A percentile compares a stretch with the other conserved stretches of the same genome.
These are phyloP conservation scores for Talpa occidentalis DNA, from an alignment of 2,113 vertebrate species.

Conservation along the genomic window DNA sequence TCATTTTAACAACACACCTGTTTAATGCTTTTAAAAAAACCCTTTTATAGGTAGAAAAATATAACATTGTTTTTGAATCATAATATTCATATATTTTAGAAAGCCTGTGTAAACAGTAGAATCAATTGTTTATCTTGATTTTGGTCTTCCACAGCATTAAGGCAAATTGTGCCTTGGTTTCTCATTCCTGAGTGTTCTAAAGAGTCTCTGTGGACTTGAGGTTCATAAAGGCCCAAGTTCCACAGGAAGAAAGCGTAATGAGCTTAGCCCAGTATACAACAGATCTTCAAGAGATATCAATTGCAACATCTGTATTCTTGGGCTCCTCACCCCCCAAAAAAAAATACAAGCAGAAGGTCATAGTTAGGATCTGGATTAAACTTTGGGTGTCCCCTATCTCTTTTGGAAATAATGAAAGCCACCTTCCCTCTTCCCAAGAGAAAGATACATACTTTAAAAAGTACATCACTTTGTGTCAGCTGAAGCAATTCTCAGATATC, in stretches of 20 bases:
- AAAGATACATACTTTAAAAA: background rate
- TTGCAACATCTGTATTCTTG: background rate
- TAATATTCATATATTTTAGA: background rate
- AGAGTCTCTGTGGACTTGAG: background rate
- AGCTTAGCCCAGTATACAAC: background rate
- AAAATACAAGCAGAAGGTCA: background rate
- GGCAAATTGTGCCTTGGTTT: background rate
- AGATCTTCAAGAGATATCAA: background rate
- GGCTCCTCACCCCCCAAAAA: background rate
- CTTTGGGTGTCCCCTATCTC: background rate
- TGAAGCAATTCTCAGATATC: background rate
- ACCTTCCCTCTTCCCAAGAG: background rate
- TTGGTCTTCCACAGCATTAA: background rate
- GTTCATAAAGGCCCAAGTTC: background rate
- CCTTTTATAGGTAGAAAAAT: background rate
- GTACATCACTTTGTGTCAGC: background rate
- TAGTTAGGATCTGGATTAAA: background rate
- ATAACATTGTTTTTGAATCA: background rate
- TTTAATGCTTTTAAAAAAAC: conserved; percentile 56
- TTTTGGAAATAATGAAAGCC: background rate
- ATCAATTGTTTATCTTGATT: background rate
- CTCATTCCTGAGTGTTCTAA: background rate
- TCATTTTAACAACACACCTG: conserved; percentile 72
- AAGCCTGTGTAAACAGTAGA: background rate
- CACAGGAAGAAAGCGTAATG: background rate